phyloP scores from a whole-genome alignment of 1,140 invertebrate species.

The Drosophila nikananu region DNA sequence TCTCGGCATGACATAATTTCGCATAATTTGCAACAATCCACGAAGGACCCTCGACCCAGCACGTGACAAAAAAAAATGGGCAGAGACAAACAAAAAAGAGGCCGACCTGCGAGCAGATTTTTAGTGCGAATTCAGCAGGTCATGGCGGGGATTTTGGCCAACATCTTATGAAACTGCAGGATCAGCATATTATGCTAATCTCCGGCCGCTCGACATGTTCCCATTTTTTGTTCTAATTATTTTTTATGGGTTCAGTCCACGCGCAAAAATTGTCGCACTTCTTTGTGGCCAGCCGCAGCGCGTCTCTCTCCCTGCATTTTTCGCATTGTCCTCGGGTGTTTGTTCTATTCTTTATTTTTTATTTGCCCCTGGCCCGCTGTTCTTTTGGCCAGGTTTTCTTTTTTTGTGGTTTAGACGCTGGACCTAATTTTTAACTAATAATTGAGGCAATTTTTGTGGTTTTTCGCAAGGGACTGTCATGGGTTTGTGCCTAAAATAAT shows the following conservation, averaged over 20 bases:
- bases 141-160: slow-evolving; percentile 29
- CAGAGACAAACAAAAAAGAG: slow-evolving; percentile 47
- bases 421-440: slow-evolving; percentile 74
- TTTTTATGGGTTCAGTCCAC: slow-evolving; percentile 79
- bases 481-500: neutral
- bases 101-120: slow-evolving; percentile 58
- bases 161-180: slow-evolving; percentile 27
- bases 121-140: slow-evolving; percentile 76
- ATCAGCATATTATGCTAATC: slow-evolving; percentile 30
- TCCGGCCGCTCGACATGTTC: slow-evolving; percentile 30
- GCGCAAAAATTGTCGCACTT: slow-evolving; percentile 80
- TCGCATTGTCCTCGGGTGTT: slow-evolving; percentile 31
- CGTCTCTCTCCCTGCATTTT: neutral
- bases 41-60: slow-evolving; percentile 63
- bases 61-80: slow-evolving; percentile 65
- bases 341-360: slow-evolving; percentile 59
- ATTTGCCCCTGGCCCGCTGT: slow-evolving; percentile 54
- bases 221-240: slow-evolving; percentile 83
- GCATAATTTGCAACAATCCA: slow-evolving; percentile 69
- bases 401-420: slow-evolving; percentile 37
- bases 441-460: slow-evolving; percentile 78
- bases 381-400: slow-evolving; percentile 57
- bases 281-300: slow-evolving; percentile 68
- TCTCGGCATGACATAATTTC: slow-evolving; percentile 80
- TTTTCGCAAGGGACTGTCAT: slow-evolving; percentile 22